Conservation (phyloP, 1,140 invertebrate genomes). For the Musca vetustissima region DNA sequence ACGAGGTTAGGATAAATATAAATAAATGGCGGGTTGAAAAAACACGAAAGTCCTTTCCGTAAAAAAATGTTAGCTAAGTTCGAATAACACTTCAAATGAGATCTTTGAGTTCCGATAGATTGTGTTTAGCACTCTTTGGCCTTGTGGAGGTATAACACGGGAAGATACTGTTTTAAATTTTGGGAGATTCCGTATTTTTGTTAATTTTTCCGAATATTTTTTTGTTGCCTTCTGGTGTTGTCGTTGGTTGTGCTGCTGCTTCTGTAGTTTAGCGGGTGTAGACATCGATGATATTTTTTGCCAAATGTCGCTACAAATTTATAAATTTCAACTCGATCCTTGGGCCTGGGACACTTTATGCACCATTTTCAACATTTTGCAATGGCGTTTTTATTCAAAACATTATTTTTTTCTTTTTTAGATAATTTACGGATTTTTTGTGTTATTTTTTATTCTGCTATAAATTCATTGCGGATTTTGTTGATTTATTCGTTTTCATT, state of each 20-base stretch:
- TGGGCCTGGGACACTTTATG: neutral
- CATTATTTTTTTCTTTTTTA: too few species aligned
- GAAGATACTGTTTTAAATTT: neutral
- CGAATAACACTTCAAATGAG: neutral
- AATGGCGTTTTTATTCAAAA: neutral
- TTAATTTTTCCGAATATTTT: neutral
- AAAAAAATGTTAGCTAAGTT: conserved; percentile 12
- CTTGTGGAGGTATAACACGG: neutral
- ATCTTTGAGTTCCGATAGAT: conserved; percentile 1
- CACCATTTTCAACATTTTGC: neutral
- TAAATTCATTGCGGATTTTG: too few species aligned
- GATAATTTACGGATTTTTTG: too few species aligned
- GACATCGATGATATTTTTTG: conserved; percentile 6
- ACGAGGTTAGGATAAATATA: neutral
- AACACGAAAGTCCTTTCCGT: too few species aligned
- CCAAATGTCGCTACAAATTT: neutral
- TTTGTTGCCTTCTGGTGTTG: neutral
- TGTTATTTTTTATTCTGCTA: too few species aligned
- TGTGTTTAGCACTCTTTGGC: conserved; percentile 5
- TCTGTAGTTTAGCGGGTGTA: too few species aligned
- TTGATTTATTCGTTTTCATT: too few species aligned
- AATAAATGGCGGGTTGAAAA: neutral
- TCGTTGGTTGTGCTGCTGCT: too few species aligned
- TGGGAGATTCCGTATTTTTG: neutral
- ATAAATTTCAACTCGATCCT: neutral